Base-by-base conservation (phyloP, 30 jellyfish, hydroid and myxozoan genomes). In the Hydractinia echinata region DNA sequence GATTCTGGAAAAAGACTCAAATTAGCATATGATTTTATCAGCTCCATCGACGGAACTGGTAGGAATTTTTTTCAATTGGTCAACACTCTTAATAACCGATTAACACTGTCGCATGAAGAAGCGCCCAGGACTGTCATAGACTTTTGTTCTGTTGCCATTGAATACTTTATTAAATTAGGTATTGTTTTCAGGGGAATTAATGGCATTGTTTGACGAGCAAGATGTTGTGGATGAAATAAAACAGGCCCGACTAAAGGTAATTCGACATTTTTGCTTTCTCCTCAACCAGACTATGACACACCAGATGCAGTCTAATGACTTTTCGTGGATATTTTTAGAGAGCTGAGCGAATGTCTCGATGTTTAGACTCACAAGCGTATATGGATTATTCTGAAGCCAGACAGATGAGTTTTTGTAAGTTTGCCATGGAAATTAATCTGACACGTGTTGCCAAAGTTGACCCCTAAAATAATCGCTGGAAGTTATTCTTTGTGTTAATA, bases 11-110 rank as follows among this genome's bases (percentile, higher is more conserved):
- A 93, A 73, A 74, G 99, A 79, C 66, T 93, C 83, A 93, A 93
- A 71, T 83, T 93, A 76, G 99, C 99, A 6, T 87, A 67, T 66
- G 99, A 93, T 72, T 93, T 93, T 83, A 83, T 93, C 83, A 93
- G 99, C 91, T 93, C 99, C 10, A 84, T 93, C 21, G 99, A 93
- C 73, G 89, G 73, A 69, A 87, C 96, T 19, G 99, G 99, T 93
- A 83, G n/a, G 53, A 20, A 11, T 1, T 1, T 11, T 68, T 20
- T 30, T 30, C 1, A 30, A 30, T 11, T 58, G 18, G 15, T 19
- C 67, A 1, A 4, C 18, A 64, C 74, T 13, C 69, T 58, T 58
- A 13, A 58, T n/a, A n/a, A 51, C 0, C 39, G 19, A 64, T 51
- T n/a, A 64, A 7, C 8, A 64, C 7, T 13, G 18, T n/a, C 74